Base-by-base conservation (phyloP, 30 jellyfish, hydroid and myxozoan species). In the Morbakka virulenta region DNA sequence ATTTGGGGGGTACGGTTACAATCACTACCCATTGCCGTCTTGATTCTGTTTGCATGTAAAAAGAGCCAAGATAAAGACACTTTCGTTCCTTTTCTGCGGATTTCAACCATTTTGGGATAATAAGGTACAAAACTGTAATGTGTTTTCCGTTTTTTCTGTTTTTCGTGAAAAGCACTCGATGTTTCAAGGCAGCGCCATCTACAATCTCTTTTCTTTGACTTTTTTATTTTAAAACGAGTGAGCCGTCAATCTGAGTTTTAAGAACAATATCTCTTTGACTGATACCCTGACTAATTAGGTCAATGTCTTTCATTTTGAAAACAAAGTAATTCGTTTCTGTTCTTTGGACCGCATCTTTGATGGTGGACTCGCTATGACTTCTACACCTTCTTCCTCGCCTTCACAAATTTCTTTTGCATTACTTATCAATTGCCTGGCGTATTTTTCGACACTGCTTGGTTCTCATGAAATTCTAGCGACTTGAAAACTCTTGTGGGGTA, bases 41-140 rank as follows among this genome's bases (percentile, higher is more conserved):
- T 69, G 69, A 81, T 22, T 62, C 71, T 70, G 71, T 53, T 50
- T 26, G 80, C 71, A 34, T 72, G 76, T 2, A 77, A 32, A 63
- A 50, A 73, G 79, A 68, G 80, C 94, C 94, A 81, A 24, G 87
- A 52, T 25, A 71, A 81, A 13, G 94, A 23, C 3, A 81, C 87
- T 69, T 48, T 51, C 77, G 71, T 65, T 22, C 89, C 94, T 29
- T 70, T n/a, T n/a, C n/a, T n/a, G n/a, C n/a, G n/a, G n/a, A n/a
- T n/a, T n/a, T 27, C 79, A 20, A 51, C 84, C 79, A 79, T 23
- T 35, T 79, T 79, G 17, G 13, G 89, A 24, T 30, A 49, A 64
- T 74, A 28, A 27, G 78, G 6, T n/a, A 13, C 47, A 1, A 79
- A 63, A 79, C 87, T 24, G 35, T 28, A 73, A 47, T 41, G 32